Conservation (phyloP, 2,888 invertebrate genomes). For the Leptopilina drosophilae region DNA sequence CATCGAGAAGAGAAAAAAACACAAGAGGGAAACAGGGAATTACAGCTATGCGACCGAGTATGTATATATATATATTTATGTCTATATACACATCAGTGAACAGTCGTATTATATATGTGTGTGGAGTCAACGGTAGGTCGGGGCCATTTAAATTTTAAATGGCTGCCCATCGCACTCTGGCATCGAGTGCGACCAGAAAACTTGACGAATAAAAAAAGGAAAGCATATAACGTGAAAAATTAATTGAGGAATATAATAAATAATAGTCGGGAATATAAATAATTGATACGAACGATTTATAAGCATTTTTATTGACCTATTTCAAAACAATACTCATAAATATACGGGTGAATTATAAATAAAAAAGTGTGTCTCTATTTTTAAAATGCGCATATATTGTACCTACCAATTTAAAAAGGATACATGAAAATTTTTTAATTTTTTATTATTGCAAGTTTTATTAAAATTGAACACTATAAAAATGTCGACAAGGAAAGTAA, state of each 20-base stretch:
- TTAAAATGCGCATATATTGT: no score
- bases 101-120: conserved; percentile 52
- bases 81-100: conserved; percentile 42
- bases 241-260: neutral
- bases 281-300: no score
- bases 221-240: conserved; percentile 21
- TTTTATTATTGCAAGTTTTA: no score
- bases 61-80: conserved; percentile 34
- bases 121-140: conserved; percentile 65
- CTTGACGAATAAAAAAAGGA: conserved; percentile 9
- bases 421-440: no score
- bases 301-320: no score
- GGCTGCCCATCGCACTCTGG: conserved; percentile 45
- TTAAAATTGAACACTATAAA: no score
- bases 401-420: no score
- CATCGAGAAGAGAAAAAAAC: conserved; percentile 36
- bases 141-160: conserved; percentile 72
- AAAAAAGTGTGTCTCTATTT: no score
- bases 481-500: no score
- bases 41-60: conserved; percentile 65
- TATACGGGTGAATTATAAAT: no score
- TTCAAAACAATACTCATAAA: no score
- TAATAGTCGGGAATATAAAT: no score
- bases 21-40: conserved; percentile 61
- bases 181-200: conserved; percentile 48